Percentiles rank a stretch among this genome's conserved stretches.
Conservation (phyloP, 2,888 invertebrate species). For the Drosophila kambysellisi region DNA sequence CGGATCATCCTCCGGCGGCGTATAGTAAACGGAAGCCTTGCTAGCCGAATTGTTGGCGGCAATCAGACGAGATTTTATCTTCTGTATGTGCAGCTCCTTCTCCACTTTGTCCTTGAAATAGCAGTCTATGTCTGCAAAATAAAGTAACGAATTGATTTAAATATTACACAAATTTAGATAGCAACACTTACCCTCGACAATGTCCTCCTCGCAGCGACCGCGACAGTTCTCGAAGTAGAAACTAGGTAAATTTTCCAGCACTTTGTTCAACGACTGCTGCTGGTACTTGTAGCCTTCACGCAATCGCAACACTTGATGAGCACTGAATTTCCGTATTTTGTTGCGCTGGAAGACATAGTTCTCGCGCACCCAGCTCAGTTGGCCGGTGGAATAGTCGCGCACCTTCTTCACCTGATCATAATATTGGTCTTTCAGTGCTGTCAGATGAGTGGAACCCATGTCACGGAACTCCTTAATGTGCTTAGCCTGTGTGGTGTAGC, state of each 20-base stretch:
- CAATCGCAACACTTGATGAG: slow-evolving; percentile 94
- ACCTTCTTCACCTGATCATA: slow-evolving; percentile 96
- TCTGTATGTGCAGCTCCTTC: slow-evolving; percentile 78
- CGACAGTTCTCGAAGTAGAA: slow-evolving; percentile 97
- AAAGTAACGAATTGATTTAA: background rate
- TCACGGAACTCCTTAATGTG: slow-evolving; percentile 95
- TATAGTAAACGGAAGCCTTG: slow-evolving; percentile 92
- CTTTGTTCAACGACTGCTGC: slow-evolving; percentile 97
- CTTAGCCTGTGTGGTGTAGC: slow-evolving; percentile 94
- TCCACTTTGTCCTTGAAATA: slow-evolving; percentile 84
- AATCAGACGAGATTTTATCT: slow-evolving; percentile 79
- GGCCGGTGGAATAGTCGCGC: slow-evolving; percentile 95
- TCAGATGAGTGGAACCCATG: slow-evolving; percentile 95
- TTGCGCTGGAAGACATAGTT: slow-evolving; percentile 98
- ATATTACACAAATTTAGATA: background rate
- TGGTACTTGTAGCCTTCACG: slow-evolving; percentile 98
- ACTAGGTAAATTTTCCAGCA: slow-evolving; percentile 95
- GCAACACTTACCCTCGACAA: slow-evolving; percentile 81
- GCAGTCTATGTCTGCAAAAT: slow-evolving; percentile 82
- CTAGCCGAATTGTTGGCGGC: slow-evolving; percentile 86
- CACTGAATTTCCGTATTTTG: slow-evolving; percentile 97
- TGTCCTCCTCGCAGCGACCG: slow-evolving; percentile 88
- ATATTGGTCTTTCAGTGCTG: slow-evolving; percentile 95
- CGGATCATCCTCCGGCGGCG: slow-evolving; percentile 86
- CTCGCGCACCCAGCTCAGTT: slow-evolving; percentile 96